Conservation (phyloP, 2,113 vertebrate species). For the Taurulus bubalis region DNA sequence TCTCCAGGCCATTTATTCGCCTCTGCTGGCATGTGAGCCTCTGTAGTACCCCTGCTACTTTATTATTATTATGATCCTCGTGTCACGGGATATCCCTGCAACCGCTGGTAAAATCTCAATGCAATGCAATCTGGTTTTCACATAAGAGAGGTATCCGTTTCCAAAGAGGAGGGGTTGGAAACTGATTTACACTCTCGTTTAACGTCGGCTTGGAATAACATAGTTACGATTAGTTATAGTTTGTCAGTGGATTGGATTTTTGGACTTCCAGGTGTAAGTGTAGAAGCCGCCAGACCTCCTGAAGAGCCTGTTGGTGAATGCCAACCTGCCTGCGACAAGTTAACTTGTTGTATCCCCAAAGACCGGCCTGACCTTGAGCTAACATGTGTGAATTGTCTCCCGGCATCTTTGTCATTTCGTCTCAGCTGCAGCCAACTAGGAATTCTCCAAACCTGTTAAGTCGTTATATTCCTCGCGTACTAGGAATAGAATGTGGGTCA, state of each 20-base stretch:
- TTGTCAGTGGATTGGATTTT: constrained; percentile 11
- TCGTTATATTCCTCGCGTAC: constrained; percentile 41
- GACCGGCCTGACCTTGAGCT: background rate
- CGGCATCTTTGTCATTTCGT: background rate
- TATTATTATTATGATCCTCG: constrained; percentile 3
- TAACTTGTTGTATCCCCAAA: background rate
- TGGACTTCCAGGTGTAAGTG: constrained; percentile 6
- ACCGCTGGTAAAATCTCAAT: background rate
- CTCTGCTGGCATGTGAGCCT: constrained; percentile 31
- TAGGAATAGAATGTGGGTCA: constrained; percentile 83
- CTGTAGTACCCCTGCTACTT: constrained; percentile 17
- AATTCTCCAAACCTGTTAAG: constrained; percentile 65
- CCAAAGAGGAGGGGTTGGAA: background rate
- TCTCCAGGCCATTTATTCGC: constrained; percentile 53
- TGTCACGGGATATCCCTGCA: constrained; percentile 25
- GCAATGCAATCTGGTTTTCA: constrained; percentile 4
- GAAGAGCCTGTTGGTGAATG: background rate
- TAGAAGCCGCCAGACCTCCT: background rate
- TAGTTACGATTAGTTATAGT: background rate
- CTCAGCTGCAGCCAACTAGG: constrained; percentile 24
- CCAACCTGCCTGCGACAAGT: background rate
- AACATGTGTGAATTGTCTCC: background rate
- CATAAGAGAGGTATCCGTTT: background rate
- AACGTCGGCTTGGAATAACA: background rate
- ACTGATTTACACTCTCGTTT: background rate